Conservation (phyloP, 2,888 invertebrate species). For the Pollenia angustigena region DNA sequence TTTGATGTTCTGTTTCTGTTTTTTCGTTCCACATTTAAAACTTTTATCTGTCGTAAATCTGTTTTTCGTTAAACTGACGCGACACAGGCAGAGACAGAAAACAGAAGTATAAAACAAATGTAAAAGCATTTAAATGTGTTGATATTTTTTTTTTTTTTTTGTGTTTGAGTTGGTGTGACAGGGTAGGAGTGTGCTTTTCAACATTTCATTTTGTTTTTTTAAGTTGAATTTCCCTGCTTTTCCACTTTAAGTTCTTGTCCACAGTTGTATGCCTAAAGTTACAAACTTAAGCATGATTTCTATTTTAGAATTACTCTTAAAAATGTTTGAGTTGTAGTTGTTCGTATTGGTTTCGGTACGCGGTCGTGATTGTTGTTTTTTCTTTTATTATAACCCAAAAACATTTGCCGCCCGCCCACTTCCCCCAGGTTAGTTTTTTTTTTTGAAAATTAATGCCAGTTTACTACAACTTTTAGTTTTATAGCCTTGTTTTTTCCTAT, state of each 20-base stretch:
- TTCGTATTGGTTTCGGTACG: neutral
- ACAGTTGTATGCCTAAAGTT: conserved; percentile 39
- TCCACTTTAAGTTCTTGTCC: neutral
- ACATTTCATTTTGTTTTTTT: neutral
- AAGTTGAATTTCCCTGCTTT: neutral
- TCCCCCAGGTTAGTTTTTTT: conserved; percentile 1
- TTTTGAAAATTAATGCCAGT: conserved; percentile 14
- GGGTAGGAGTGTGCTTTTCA: conserved; percentile 9
- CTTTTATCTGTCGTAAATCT: conserved; percentile 38
- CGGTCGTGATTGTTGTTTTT: neutral
- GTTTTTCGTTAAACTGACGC: neutral
- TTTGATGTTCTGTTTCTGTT: neutral
- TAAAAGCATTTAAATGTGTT: conserved; percentile 29
- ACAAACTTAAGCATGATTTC: conserved; percentile 57
- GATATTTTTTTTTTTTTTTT: neutral
- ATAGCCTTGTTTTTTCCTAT: neutral
- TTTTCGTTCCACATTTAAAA: neutral
- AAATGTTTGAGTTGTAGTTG: conserved; percentile 12
- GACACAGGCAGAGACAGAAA: neutral
- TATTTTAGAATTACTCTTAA: conserved; percentile 45
- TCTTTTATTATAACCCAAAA: neutral
- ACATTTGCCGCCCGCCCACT: neutral
- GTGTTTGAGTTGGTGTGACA: conserved; percentile 48
- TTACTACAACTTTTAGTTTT: conserved; percentile 25
- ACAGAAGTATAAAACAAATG: neutral